These are phyloP conservation scores for Scrobipalpa costella DNA, from an alignment of 2,888 invertebrate species.

Conservation along the genomic window DNA sequence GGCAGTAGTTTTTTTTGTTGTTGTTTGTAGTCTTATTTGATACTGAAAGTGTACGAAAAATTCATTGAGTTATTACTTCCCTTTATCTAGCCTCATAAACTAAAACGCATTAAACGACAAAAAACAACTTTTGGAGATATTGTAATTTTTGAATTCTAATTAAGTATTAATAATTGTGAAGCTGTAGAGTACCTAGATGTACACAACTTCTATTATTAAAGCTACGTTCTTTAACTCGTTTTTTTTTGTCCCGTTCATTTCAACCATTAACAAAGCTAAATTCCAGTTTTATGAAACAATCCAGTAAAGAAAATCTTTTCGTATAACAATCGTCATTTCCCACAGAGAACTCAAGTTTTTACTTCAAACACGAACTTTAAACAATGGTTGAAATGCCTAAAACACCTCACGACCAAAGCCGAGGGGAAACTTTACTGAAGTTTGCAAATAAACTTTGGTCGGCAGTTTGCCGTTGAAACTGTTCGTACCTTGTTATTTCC, in stretches of 20 bases:
- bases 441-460: conserved; percentile 13
- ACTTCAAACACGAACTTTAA: background rate
- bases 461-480: conserved; percentile 7
- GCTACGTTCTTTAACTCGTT: background rate
- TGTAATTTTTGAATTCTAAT: too few relatives aligned
- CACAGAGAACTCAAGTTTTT: background rate
- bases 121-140: too few relatives aligned
- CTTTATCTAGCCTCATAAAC: too few relatives aligned
- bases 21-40: background rate
- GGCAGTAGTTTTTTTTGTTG: background rate
- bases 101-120: too few relatives aligned
- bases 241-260: background rate
- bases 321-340: background rate
- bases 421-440: background rate
- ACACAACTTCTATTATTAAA: too few relatives aligned
- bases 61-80: too few relatives aligned
- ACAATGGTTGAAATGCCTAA: background rate
- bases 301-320: conserved; percentile 5
- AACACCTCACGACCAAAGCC: conserved; percentile 1
- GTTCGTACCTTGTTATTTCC: conserved; percentile 7
- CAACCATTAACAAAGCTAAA: background rate
- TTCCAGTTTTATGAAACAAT: conserved; percentile 3
- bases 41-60: too few relatives aligned
- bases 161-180: too few relatives aligned
- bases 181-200: too few relatives aligned